A percentile compares a stretch with the other conserved stretches of the same genome.
phyloP scores from a whole-genome alignment of 2,797 vertebrate genomes.

The Oreonectes daqikongensis region DNA sequence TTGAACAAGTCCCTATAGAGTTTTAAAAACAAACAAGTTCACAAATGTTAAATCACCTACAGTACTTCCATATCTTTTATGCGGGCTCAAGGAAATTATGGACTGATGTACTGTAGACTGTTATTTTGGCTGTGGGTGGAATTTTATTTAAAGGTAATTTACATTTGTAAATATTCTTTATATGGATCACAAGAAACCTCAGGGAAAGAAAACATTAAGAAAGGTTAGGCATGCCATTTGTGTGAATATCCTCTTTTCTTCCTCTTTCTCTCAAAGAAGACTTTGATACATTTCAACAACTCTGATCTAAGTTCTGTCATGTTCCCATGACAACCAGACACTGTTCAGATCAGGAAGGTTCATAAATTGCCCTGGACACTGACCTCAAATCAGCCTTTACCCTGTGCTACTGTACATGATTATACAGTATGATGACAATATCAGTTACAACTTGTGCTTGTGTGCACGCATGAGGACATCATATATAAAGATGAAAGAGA shows the following conservation, averaged over 20 bases:
- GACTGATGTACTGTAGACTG: no score
- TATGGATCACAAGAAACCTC: neutral
- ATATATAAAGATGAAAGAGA: neutral
- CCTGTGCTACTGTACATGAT: conserved; percentile 14
- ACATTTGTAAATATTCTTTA: neutral
- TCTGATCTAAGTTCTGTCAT: conserved; percentile 57
- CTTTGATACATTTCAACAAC: conserved; percentile 54
- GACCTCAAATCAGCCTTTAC: conserved; percentile 36
- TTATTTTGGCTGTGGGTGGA: neutral
- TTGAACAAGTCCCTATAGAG: no score
- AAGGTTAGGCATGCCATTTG: neutral
- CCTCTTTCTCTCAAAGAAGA: conserved; percentile 12
- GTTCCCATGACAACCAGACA: conserved; percentile 72
- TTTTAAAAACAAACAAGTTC: no score
- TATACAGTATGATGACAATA: conserved; percentile 7
- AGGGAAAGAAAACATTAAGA: neutral
- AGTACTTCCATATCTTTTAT: no score
- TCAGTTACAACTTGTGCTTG: neutral
- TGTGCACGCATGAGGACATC: neutral
- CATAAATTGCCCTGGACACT: conserved; percentile 52
- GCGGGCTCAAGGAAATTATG: neutral
- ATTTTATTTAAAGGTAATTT: neutral
- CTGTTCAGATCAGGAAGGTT: conserved; percentile 63
- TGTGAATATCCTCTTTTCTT: neutral
- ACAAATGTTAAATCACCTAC: no score